phyloP scores from a whole-genome alignment of 2,797 vertebrate species.

The Natrix natrix region DNA sequence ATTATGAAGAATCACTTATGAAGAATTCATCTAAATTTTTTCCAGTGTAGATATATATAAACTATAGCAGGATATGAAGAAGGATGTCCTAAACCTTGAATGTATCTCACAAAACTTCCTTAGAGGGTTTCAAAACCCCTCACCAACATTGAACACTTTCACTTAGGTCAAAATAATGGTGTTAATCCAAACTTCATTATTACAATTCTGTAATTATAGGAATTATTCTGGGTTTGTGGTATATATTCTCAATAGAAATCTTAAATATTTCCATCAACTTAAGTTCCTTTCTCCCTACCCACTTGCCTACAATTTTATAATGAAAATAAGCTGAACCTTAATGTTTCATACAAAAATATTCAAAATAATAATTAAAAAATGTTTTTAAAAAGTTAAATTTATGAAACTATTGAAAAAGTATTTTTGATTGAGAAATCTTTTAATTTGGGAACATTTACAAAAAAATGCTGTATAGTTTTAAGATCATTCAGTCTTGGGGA shows the following conservation, averaged over 20 bases:
- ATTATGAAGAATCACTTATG: background rate
- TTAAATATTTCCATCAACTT: background rate
- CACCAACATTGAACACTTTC: background rate
- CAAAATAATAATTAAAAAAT: background rate
- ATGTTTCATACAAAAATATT: background rate
- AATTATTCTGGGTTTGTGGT: constrained; percentile 11
- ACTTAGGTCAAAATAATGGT: background rate
- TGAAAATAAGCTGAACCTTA: background rate
- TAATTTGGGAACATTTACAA: background rate
- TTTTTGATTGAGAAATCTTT: background rate
- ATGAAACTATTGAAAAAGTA: background rate
- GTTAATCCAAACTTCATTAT: background rate
- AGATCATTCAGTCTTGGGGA: background rate
- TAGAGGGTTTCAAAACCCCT: background rate
- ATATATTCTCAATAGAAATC: background rate
- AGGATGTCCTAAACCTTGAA: fast-evolving
- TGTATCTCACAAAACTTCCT: background rate
- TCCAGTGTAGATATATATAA: background rate
- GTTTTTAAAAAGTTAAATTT: background rate
- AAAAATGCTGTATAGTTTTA: background rate
- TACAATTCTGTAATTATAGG: background rate
- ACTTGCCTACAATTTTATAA: background rate
- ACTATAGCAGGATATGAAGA: fast-evolving
- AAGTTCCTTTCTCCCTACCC: background rate
- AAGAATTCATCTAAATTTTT: background rate